A percentile compares a stretch with the other conserved stretches of the same genome.
phyloP scores from a whole-genome alignment of 2,888 invertebrate species.

The Agapetus fuscipes region DNA sequence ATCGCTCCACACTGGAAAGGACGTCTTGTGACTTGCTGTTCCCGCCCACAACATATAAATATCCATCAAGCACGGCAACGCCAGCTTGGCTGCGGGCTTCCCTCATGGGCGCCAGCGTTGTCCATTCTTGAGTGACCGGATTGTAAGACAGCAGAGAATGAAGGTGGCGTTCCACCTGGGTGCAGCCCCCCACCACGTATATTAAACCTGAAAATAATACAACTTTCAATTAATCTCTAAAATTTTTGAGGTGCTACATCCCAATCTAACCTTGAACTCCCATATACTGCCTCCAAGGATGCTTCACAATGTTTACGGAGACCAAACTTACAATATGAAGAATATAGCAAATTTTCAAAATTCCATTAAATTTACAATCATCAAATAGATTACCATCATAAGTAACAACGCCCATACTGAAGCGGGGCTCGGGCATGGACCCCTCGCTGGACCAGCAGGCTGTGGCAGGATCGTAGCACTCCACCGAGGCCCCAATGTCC shows the following conservation, averaged over 20 bases:
- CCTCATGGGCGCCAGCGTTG: conserved; percentile 63
- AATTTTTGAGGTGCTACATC: no score
- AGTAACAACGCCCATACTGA: conserved; percentile 86
- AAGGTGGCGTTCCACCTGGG: conserved; percentile 67
- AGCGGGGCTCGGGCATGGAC: conserved; percentile 73
- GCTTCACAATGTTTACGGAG: no score
- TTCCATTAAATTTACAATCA: no score
- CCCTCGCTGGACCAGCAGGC: conserved; percentile 72
- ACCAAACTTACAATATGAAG: no score
- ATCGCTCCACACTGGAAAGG: conserved; percentile 73
- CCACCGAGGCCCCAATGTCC: conserved; percentile 81
- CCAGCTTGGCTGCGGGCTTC: conserved; percentile 83
- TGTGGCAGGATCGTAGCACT: conserved; percentile 71
- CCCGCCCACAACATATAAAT: conserved; percentile 83
- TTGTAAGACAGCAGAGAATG: conserved; percentile 72
- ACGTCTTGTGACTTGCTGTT: conserved; percentile 74
- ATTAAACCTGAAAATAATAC: conserved; percentile 58
- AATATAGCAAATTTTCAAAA: no score
- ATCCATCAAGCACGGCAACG: conserved; percentile 72
- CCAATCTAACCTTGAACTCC: no score
- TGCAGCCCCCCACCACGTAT: conserved; percentile 87
- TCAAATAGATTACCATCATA: conserved; percentile 61
- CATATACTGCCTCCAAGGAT: no score
- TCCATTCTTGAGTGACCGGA: conserved; percentile 75
- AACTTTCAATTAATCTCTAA: no score